phyloP scores from a whole-genome alignment of 2,113 vertebrate genomes.

The Glaucomys volans region DNA sequence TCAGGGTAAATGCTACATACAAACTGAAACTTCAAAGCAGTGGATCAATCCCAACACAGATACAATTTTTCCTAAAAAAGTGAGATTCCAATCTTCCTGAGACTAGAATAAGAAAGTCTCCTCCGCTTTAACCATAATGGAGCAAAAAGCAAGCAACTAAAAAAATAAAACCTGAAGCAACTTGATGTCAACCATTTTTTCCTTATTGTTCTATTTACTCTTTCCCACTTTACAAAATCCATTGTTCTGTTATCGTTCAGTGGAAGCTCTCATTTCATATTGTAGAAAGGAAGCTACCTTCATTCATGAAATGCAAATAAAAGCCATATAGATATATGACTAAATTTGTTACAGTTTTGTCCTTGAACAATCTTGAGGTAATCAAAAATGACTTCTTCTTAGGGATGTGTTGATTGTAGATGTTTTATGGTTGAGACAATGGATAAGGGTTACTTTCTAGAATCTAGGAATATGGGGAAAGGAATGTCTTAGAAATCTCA shows the following conservation, averaged over 20 bases:
- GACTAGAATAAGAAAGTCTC: too few relatives aligned
- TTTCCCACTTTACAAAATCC: background rate
- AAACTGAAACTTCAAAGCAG: background rate
- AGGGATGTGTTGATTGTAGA: background rate
- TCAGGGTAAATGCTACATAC: background rate
- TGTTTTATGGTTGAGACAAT: background rate
- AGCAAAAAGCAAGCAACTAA: background rate
- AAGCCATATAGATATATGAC: background rate
- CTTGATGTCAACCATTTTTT: background rate
- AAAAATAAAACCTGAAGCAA: background rate
- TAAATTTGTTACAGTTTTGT: background rate
- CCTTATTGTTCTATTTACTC: background rate
- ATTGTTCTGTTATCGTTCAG: too few relatives aligned
- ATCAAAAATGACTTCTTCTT: background rate
- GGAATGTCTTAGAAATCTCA: background rate
- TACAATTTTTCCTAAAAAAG: background rate
- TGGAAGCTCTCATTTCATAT: background rate
- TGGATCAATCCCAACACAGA: background rate
- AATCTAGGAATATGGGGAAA: background rate
- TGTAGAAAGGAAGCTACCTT: background rate
- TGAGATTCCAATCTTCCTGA: too few relatives aligned
- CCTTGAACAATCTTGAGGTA: background rate
- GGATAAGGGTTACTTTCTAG: background rate
- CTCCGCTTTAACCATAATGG: background rate
- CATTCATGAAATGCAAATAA: background rate